Evolutionary conservation across 2,888 invertebrate species (phyloP).

Genomic region (Calliopum simillimum): DNA sequence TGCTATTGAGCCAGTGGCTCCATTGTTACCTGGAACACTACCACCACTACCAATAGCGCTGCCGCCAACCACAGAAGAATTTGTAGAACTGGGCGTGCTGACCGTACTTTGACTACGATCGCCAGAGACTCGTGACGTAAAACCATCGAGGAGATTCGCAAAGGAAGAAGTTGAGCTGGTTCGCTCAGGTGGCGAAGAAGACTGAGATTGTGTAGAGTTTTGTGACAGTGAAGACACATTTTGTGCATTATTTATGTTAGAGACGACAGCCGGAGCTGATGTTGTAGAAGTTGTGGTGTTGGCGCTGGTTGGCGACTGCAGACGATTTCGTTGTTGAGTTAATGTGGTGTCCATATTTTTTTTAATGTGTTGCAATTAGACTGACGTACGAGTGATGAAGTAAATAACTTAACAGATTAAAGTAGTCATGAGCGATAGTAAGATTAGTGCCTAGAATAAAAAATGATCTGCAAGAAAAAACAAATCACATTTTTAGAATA

Average conservation of each 20-base stretch:
- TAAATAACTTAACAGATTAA: too few relatives aligned
- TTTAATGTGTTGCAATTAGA: slow-evolving; percentile 16
- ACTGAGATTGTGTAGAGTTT: slow-evolving; percentile 10
- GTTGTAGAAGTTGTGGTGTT: slow-evolving; percentile 21
- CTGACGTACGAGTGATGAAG: too few relatives aligned
- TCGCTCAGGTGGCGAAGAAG: slow-evolving; percentile 48
- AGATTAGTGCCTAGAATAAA: too few relatives aligned
- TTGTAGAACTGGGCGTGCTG: slow-evolving; percentile 59
- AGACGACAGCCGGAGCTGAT: slow-evolving; percentile 35
- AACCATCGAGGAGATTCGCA: slow-evolving; percentile 62
- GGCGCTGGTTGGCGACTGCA: slow-evolving; percentile 44
- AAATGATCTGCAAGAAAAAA: too few relatives aligned
- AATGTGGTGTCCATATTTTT: slow-evolving; percentile 48
- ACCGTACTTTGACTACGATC: slow-evolving; percentile 60
- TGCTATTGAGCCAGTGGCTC: slow-evolving; percentile 50
- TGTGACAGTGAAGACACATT: slow-evolving; percentile 11
- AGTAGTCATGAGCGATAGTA: too few relatives aligned
- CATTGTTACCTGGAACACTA: slow-evolving; percentile 34
- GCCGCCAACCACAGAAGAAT: slow-evolving; percentile 41
- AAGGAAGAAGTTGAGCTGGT: slow-evolving; percentile 54
- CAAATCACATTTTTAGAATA: too few relatives aligned
- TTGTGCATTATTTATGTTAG: slow-evolving; percentile 24
- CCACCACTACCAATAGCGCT: slow-evolving; percentile 40
- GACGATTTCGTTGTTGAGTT: slow-evolving; percentile 47
- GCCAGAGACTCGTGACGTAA: slow-evolving; percentile 60